phyloP scores from a whole-genome alignment of 2,797 vertebrate genomes.

The Eulemur albifrons region DNA sequence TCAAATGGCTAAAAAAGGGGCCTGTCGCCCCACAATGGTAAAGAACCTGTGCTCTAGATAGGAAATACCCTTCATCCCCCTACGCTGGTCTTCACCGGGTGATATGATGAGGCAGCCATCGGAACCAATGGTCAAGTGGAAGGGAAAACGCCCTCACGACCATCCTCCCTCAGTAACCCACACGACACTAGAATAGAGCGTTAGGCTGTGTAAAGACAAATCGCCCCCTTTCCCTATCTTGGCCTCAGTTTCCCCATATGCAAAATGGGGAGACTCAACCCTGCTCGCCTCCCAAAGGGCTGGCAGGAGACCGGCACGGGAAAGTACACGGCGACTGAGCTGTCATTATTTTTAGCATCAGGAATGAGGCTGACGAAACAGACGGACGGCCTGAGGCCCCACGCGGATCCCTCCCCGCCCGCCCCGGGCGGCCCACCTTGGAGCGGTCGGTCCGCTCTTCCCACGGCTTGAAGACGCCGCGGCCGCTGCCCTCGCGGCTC shows the following conservation, averaged over 20 bases:
- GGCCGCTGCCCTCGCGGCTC: slow-evolving; percentile 93
- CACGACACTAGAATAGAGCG: background rate
- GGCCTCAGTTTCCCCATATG: slow-evolving; percentile 23
- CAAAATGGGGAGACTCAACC: background rate
- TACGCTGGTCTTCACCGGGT: background rate
- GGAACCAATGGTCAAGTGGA: background rate
- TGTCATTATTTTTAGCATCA: slow-evolving; percentile 5
- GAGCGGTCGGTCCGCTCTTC: slow-evolving; percentile 90
- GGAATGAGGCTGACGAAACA: background rate
- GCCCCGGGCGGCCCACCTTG: slow-evolving; percentile 85
- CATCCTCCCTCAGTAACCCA: background rate
- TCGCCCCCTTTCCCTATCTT: background rate
- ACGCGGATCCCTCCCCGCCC: background rate
- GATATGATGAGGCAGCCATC: background rate
- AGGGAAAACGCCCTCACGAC: background rate
- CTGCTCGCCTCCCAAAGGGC: background rate
- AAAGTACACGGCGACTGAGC: background rate
- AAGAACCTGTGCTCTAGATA: background rate
- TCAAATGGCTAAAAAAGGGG: background rate
- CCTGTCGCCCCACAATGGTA: background rate
- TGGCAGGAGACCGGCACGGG: background rate
- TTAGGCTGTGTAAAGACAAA: background rate
- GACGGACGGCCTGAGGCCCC: background rate
- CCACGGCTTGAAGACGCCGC: slow-evolving; percentile 95
- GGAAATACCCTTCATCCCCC: background rate